These are phyloP conservation scores for Morus bassanus DNA, from an alignment of 2,797 vertebrate genomes.

Conservation along the genomic window DNA sequence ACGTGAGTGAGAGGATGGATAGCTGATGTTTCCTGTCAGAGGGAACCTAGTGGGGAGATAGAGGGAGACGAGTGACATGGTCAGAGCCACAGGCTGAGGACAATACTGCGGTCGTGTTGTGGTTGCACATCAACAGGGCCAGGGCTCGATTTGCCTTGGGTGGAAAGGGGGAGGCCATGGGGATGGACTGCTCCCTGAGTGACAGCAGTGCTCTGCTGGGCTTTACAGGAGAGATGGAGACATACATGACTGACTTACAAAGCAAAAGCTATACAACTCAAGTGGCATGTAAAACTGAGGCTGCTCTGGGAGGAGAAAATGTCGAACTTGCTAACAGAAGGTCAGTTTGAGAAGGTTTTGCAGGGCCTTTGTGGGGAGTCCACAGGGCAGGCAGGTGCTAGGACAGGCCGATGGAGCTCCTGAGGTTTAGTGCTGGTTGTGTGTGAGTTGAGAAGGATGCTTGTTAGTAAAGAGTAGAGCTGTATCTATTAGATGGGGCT, in stretches of 20 bases:
- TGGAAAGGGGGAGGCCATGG: not conserved
- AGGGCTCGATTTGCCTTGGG: not conserved
- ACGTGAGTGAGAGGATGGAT: not conserved
- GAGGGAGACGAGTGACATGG: not conserved
- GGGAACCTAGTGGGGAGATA: not conserved
- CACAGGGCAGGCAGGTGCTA: not conserved
- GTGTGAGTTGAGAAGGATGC: not conserved
- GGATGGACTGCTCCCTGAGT: not conserved
- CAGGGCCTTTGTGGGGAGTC: not conserved
- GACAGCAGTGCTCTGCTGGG: not conserved
- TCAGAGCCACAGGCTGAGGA: not conserved
- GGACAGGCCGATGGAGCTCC: not conserved
- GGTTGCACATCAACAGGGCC: fast-evolving
- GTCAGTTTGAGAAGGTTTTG: not conserved
- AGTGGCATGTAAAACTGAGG: not conserved
- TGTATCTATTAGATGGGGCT: not conserved
- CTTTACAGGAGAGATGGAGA: not conserved
- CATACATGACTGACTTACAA: not conserved
- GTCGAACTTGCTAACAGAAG: not conserved
- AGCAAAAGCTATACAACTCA: not conserved
- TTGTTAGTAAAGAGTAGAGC: not conserved
- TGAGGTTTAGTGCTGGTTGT: not conserved
- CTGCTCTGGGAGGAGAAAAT: not conserved
- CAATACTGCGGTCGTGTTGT: fast-evolving
- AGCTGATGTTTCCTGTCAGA: not conserved